phyloP scores from a whole-genome alignment of 2,113 vertebrate species.

The Forbesichthys agassizii region DNA sequence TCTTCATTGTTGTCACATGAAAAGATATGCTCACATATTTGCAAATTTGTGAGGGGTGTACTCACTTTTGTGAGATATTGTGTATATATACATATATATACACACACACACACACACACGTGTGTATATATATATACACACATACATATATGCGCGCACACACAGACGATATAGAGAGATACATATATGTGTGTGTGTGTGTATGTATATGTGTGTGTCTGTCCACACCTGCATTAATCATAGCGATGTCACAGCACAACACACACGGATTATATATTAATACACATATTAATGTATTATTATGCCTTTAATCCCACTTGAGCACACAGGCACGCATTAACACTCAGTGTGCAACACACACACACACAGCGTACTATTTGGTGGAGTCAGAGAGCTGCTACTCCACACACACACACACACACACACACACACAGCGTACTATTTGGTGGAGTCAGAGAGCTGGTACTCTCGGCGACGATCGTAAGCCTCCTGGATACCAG shows the following conservation, averaged over 20 bases:
- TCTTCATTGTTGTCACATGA: too few species aligned
- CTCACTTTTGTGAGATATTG: too few species aligned
- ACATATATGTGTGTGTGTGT: too few species aligned
- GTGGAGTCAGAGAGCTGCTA: slow-evolving; percentile 90
- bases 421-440: slow-evolving; percentile 73
- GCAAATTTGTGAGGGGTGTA: too few species aligned
- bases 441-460: slow-evolving; percentile 87
- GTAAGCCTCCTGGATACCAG: slow-evolving; percentile 83
- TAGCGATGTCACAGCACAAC: not conserved
- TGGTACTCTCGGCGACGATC: slow-evolving; percentile 87
- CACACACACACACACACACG: too few species aligned
- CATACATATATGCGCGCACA: too few species aligned
- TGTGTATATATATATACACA: too few species aligned
- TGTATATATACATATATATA: too few species aligned
- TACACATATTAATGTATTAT: too few species aligned
- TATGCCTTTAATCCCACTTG: not conserved
- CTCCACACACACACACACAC: slow-evolving; percentile 48
- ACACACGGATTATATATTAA: too few species aligned
- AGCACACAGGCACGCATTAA: not conserved
- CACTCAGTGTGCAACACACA: too few species aligned
- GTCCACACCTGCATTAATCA: not conserved
- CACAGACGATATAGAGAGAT: accelerated
- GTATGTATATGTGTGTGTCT: not conserved
- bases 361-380: slow-evolving; percentile 79
- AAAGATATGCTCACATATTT: too few species aligned